These are phyloP conservation scores for Cheilosia urbana DNA, from an alignment of 2,888 invertebrate species.

Conservation along the genomic window DNA sequence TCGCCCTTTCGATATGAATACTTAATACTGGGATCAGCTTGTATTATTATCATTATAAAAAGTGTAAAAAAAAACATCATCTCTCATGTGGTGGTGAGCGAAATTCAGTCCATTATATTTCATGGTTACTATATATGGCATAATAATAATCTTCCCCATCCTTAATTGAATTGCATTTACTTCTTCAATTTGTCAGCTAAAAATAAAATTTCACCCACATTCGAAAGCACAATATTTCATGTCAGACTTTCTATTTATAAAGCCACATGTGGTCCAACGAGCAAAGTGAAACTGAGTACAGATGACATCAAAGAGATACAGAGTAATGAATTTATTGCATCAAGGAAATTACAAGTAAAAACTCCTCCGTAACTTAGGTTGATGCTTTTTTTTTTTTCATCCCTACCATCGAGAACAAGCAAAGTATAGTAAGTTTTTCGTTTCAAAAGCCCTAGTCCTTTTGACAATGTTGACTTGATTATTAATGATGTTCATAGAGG, in stretches of 20 bases:
- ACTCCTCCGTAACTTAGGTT: constrained; percentile 24
- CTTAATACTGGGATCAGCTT: too few relatives aligned
- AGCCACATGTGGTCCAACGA: constrained; percentile 54
- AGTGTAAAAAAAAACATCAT: too few relatives aligned
- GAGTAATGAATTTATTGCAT: constrained; percentile 52
- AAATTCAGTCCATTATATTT: too few relatives aligned
- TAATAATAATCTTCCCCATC: background rate
- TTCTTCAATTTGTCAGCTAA: background rate
- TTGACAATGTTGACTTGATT: constrained; percentile 38
- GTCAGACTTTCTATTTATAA: constrained; percentile 50
- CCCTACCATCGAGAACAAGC: background rate
- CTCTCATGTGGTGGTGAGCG: too few relatives aligned
- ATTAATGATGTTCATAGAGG: constrained; percentile 47
- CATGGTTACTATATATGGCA: too few relatives aligned
- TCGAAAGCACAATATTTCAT: constrained; percentile 66
- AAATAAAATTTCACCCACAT: constrained; percentile 17
- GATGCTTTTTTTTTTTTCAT: constrained; percentile 12
- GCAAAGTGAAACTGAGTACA: constrained; percentile 18
- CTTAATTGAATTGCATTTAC: constrained; percentile 13
- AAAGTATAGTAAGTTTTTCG: background rate
- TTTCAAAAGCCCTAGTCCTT: constrained; percentile 12
- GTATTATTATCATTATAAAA: too few relatives aligned
- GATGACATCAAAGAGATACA: constrained; percentile 24
- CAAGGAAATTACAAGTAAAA: constrained; percentile 38
- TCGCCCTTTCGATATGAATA: too few relatives aligned